Conservation (phyloP, 2,888 invertebrate genomes). For the Polydesmus complanatus region DNA sequence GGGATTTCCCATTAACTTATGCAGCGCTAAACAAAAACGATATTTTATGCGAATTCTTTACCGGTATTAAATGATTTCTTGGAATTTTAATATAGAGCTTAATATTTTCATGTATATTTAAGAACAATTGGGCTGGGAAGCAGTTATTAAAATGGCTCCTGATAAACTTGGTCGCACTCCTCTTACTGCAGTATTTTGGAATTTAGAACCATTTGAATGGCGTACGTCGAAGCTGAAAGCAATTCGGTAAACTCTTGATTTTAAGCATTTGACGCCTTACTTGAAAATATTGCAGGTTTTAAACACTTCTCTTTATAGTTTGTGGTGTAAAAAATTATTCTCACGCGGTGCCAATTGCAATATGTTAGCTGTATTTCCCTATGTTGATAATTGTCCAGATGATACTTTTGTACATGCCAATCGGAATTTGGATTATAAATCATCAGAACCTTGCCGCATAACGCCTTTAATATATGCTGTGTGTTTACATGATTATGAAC, state of each 20-base stretch:
- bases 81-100: constrained; percentile 9
- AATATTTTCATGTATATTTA: constrained; percentile 1
- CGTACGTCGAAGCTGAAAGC: not conserved
- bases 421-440: not conserved
- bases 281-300: not conserved
- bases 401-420: constrained; percentile 8
- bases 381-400: constrained; percentile 9
- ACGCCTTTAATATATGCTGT: constrained; percentile 33
- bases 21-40: constrained; percentile 31
- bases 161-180: constrained; percentile 33
- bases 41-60: constrained; percentile 28
- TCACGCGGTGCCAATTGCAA: constrained; percentile 5
- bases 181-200: constrained; percentile 33
- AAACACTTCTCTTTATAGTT: constrained; percentile 1
- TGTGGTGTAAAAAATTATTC: constrained; percentile 16
- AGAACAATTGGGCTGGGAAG: constrained; percentile 21
- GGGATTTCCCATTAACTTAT: constrained; percentile 33
- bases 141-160: constrained; percentile 19
- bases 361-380: constrained; percentile 13
- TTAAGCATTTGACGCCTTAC: not conserved
- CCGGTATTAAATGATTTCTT: constrained; percentile 24
- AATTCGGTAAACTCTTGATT: constrained; percentile 4
- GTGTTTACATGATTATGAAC: constrained; percentile 27
- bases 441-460: constrained; percentile 21
- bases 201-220: constrained; percentile 17